phyloP scores from a whole-genome alignment of 2,113 vertebrate species.

The Rafetus swinhoei region DNA sequence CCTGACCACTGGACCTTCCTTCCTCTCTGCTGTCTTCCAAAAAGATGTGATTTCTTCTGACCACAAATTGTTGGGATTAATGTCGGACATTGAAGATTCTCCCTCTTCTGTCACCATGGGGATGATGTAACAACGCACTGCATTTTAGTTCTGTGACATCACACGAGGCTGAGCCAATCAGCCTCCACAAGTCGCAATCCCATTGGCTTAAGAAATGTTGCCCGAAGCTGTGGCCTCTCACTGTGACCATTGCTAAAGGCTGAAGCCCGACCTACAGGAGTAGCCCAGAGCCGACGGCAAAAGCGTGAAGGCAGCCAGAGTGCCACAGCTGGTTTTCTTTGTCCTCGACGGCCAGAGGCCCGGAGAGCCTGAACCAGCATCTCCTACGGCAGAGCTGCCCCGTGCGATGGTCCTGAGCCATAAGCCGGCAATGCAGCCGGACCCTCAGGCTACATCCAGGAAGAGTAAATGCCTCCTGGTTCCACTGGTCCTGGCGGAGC shows the following conservation, averaged over 20 bases:
- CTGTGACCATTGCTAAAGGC: background rate
- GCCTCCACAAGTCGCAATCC: background rate
- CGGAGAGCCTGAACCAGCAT: background rate
- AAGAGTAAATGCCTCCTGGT: background rate
- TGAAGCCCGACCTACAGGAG: background rate
- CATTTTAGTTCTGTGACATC: background rate
- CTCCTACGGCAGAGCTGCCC: background rate
- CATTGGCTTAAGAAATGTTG: background rate
- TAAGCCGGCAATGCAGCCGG: background rate
- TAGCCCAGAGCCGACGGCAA: background rate
- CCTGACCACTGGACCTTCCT: background rate
- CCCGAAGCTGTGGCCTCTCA: background rate
- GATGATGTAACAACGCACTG: background rate
- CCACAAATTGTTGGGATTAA: background rate
- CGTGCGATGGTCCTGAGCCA: background rate
- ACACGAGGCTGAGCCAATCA: background rate
- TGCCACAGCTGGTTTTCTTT: background rate
- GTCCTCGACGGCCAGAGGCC: background rate
- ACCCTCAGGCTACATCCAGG: background rate
- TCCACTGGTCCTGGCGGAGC: background rate
- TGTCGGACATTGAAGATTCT: background rate
- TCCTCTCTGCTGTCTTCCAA: background rate
- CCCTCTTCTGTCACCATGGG: background rate
- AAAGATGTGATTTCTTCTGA: background rate
- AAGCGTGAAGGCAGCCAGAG: rapidly evolving